Evolutionary conservation across 2,888 invertebrate genomes (phyloP), one percentile per base, ranked within the genome.

Genomic region (Proisotoma minuta): DNA sequence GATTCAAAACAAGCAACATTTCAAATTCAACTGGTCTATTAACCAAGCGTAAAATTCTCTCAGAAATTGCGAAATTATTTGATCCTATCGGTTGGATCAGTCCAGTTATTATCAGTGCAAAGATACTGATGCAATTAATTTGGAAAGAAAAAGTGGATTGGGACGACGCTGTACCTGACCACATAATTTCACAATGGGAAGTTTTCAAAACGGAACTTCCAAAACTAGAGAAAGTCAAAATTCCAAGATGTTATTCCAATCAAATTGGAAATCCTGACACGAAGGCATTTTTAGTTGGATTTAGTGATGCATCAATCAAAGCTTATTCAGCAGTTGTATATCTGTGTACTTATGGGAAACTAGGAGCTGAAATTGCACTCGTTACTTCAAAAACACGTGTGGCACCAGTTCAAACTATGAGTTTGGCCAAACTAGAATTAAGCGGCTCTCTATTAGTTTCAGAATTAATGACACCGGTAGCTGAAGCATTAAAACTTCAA

Each of bases 251-350:
- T n/a, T n/a, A 43, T 18, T 43, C 43, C 5, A n/a, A 4, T 5
- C 18, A 43, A 18, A n/a, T n/a, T 43, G 43, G 34, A 15, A 34
- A 34, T 10, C 8, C 8, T 34, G 34, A 10, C n/a, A n/a, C n/a
- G n/a, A 34, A 10, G 10, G 34, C 68, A 4, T 53, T 71, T 59
- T 27, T 75, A 24, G 70, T 73, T 57, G 73, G 72, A 3, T 75
- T 73, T 67, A 66, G 64, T 2, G 74, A 75, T 60, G 71, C 74
- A 1, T 71, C 70, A 2, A 57, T 59, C 24, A 52, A 26, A 26
- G 74, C 74, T 4, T 72, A 70, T 27, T 71, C 70, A 3, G 72
- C 74, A 3, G 68, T 63, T n/a, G 63, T 74, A 2, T 74, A 73
- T 62, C 10, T 71, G 1, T 47, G 66, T 18, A 34, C 52, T 0